Evolutionary conservation across 2,797 vertebrate genomes (phyloP), one percentile per base, ranked within the genome.

Genomic region (Ptychobarbus kaznakovi): DNA sequence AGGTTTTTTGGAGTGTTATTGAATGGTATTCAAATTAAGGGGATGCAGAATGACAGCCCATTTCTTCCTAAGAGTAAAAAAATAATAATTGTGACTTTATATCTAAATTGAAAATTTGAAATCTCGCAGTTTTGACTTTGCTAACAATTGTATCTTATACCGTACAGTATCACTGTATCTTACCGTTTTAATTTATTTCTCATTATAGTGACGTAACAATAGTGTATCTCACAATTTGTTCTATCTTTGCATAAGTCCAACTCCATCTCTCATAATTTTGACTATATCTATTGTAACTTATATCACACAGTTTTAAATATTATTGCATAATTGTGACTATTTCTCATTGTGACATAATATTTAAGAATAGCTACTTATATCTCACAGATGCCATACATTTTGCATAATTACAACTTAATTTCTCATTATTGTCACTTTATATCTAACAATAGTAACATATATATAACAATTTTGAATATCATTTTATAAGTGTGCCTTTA

Each of bases 1-100:
- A 72, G 66, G 74, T 22, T 85, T 76, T 89, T 89, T 86, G 73
- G 70, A 86, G 75, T 49, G 61, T 70, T 75, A 42, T 66, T n/a
- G 53, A 76, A 70, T 38, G 20, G 35, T 53, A 82, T 80, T 81
- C 73, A 20, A 81, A 79, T 69, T 79, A 42, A 63, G 13, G 53
- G 68, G 65, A 40, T 61, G 73, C 53, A 84, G 12, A 6, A 61
- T 40, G 2, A 11, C 25, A 58, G 9, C 6, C 3, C 3, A 40
- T 40, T 77, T 75, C 40, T 72, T 7, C 9, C 22, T 15, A 16
- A 72, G 12, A 72, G 12, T 25, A 72, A 42, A 46, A 38, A 68
- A 38, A 0, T 61, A 18, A 66, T 15, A 13, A 40, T 38, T 69
- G 18, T 70, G 68, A 51, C 16, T 35, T 38, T 6, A 4, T 7